Percentiles rank a stretch among this genome's conserved stretches.
These are phyloP conservation scores for Acronicta psi DNA, from an alignment of 2,888 invertebrate genomes.

Conservation along the genomic window DNA sequence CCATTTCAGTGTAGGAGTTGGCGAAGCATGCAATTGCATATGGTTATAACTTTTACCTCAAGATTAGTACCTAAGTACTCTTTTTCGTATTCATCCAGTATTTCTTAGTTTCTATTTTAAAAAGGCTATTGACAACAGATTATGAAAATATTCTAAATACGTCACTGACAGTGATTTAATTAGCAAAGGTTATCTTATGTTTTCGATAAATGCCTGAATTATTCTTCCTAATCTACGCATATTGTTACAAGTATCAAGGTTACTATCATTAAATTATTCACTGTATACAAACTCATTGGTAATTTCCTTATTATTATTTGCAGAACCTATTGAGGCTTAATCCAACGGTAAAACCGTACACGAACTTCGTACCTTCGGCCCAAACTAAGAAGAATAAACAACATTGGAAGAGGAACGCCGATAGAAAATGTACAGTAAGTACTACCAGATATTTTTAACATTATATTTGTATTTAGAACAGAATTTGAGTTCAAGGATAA, in stretches of 20 bases:
- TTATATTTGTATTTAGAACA: background rate
- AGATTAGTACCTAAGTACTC: too few relatives aligned
- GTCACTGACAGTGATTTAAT: background rate
- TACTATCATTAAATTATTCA: constrained; percentile 3
- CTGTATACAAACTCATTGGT: constrained; percentile 1
- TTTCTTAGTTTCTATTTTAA: too few relatives aligned
- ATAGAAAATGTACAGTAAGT: constrained; percentile 95
- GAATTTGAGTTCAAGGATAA: background rate
- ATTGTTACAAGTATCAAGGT: constrained; percentile 14
- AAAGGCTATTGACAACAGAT: too few relatives aligned
- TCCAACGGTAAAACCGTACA: constrained; percentile 93
- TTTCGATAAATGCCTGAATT: constrained; percentile 5
- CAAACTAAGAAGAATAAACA: constrained; percentile 96
- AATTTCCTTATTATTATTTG: background rate
- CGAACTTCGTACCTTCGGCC: constrained; percentile 94
- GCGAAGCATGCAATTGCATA: too few relatives aligned
- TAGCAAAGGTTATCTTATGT: constrained; percentile 30
- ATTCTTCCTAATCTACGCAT: constrained; percentile 15
- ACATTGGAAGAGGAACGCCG: constrained; percentile 98
- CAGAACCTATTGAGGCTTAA: constrained; percentile 96
- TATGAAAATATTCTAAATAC: too few relatives aligned
- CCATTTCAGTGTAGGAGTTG: too few relatives aligned
- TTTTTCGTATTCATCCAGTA: too few relatives aligned
- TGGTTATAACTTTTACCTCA: too few relatives aligned
- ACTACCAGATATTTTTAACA: background rate